Percentiles rank a stretch among this genome's conserved stretches.
Conservation (phyloP, 1,140 invertebrate species). For the Lordiphosa collinella region DNA sequence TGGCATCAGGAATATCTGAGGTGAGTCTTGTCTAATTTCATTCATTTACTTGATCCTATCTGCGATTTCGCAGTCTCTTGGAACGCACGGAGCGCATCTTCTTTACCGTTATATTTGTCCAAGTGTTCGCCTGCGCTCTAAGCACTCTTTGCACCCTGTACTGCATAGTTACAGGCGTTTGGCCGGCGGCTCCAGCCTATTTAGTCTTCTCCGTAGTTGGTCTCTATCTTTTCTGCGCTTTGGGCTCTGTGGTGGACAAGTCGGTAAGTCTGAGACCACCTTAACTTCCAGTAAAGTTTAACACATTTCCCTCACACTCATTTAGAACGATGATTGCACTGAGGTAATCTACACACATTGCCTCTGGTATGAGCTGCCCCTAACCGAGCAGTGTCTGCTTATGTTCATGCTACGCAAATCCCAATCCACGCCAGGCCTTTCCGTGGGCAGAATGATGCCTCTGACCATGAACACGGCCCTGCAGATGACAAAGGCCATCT, state of each 20-base stretch:
- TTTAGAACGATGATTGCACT: conserved; percentile 15
- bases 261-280: conserved; percentile 14
- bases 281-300: not conserved
- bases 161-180: conserved; percentile 7
- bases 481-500: conserved; percentile 33
- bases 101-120: conserved; percentile 1
- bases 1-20: conserved; percentile 21
- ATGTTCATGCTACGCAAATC: conserved; percentile 19
- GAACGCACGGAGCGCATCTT: not conserved
- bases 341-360: conserved; percentile 16
- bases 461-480: conserved; percentile 54
- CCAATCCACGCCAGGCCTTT: conserved; percentile 4
- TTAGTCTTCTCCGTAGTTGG: conserved; percentile 8
- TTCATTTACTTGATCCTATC: not conserved
- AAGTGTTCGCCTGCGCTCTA: not conserved
- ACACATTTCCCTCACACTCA: not conserved
- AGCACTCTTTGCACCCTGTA: conserved; percentile 8
- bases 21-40: no score
- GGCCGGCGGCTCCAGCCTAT: conserved; percentile 15
- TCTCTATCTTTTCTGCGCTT: conserved; percentile 17
- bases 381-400: conserved; percentile 3
- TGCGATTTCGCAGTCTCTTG: not conserved
- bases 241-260: conserved; percentile 7
- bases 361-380: conserved; percentile 21
- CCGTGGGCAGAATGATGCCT: conserved; percentile 20